phyloP scores from a whole-genome alignment of 2,888 invertebrate species.

The Dorcus hopei region DNA sequence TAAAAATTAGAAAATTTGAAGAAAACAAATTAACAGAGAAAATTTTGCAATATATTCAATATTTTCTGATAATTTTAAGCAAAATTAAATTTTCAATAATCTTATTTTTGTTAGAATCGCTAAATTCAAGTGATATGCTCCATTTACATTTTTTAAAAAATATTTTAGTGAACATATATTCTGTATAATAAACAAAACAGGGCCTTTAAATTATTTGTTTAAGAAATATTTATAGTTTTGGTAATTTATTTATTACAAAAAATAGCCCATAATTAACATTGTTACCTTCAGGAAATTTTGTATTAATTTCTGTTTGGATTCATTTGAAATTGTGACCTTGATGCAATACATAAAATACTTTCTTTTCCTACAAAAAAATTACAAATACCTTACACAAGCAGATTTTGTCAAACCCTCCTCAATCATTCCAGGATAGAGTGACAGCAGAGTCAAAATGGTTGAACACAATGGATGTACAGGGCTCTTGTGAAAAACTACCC shows the following conservation, averaged over 20 bases:
- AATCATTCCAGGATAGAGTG: conserved; percentile 85
- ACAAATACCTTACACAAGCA: conserved; percentile 71
- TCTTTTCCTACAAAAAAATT: neutral
- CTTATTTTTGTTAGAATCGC: too few relatives aligned
- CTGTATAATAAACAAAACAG: too few relatives aligned
- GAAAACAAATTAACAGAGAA: too few relatives aligned
- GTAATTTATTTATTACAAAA: neutral
- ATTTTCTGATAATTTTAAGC: too few relatives aligned
- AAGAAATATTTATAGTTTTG: too few relatives aligned
- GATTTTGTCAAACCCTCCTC: conserved; percentile 80
- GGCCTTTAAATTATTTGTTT: too few relatives aligned
- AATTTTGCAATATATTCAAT: too few relatives aligned
- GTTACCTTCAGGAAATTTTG: neutral
- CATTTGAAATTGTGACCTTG: neutral
- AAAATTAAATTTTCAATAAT: too few relatives aligned
- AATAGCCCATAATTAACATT: neutral
- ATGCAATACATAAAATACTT: neutral
- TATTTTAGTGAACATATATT: too few relatives aligned
- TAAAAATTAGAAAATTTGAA: too few relatives aligned
- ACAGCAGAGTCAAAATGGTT: conserved; percentile 81
- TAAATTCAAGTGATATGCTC: too few relatives aligned
- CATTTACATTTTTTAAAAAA: too few relatives aligned
- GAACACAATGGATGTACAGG: conserved; percentile 89
- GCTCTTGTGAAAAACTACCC: conserved; percentile 88
- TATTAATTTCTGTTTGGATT: neutral